A percentile compares a stretch with the other conserved stretches of the same genome.
These are phyloP conservation scores for Sympetrum striolatum DNA, from an alignment of 2,888 invertebrate genomes.

Conservation along the genomic window DNA sequence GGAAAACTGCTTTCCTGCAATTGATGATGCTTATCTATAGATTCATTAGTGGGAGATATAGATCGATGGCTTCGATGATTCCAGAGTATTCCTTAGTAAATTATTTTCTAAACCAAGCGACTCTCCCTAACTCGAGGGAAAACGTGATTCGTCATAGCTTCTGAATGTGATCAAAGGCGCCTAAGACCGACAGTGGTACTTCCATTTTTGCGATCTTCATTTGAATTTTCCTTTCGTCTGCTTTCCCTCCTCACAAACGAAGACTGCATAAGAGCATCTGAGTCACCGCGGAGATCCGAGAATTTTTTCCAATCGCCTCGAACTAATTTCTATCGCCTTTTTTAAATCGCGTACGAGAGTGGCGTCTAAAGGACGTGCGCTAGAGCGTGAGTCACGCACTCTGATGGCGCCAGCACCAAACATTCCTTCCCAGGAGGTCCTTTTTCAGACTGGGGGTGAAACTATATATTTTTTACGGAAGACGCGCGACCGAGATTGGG, in stretches of 20 bases:
- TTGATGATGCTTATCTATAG: no score
- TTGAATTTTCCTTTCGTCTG: background rate
- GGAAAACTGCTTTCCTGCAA: no score
- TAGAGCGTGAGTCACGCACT: background rate
- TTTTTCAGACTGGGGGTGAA: background rate
- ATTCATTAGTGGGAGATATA: no score
- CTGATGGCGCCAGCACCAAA: background rate
- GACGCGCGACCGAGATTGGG: background rate
- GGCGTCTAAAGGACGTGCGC: background rate
- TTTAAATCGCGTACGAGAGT: background rate
- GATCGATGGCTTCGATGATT: no score
- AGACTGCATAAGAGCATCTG: background rate
- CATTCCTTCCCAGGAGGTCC: background rate
- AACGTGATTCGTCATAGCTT: no score
- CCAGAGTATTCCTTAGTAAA: no score
- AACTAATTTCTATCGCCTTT: background rate
- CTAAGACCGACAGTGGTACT: background rate
- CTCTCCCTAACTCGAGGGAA: no score
- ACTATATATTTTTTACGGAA: background rate
- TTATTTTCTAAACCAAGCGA: no score
- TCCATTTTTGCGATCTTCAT: background rate
- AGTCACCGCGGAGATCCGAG: background rate
- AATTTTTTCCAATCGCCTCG: background rate
- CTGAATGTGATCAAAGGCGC: no score
- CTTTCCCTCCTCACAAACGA: background rate